Evolutionary conservation across 1,140 invertebrate species (phyloP), one percentile per base, ranked within the genome.

Genomic region (Calliphora vicina): DNA sequence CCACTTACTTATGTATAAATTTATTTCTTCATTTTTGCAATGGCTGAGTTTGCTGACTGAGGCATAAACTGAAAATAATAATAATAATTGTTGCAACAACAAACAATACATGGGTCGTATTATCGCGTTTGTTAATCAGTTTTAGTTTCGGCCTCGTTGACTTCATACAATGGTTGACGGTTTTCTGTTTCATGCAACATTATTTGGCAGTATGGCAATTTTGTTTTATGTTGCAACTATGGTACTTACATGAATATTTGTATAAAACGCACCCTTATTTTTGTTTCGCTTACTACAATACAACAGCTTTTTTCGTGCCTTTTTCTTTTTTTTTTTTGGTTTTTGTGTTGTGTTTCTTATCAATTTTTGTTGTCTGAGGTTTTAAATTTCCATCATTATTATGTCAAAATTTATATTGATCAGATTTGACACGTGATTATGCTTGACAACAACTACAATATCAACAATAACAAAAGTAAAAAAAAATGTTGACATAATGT

Each of bases 351-450:
- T 57, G 4, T 6, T 29, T 43, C 35, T 78, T 78, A 43, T 43
- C 35, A 78, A 20, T 67, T 78, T 42, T 23, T 78, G 74, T 78
- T 78, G 35, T 43, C 35, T 78, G 42, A 43, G 74, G 74, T 78
- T 78, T 78, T 45, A 20, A 43, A 45, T 78, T 78, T 43, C 35
- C 74, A 78, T 78, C 74, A 78, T 43, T 43, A 78, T 78, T 78
- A 78, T 78, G 74, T 78, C 74, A 78, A 78, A 78, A 78, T 78
- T 43, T 43, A 78, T 78, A 74, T 78, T 78, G 74, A 78, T 43
- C 35, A 25, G 35, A 78, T 78, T 78, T 78, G 74, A 78, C 74
- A 78, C 74, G 35, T 78, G 74, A 78, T 78, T 78, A 43, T 25
- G 17, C 0, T 5, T 23, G 74, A 78, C 42, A n/a, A n/a, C n/a